Evolutionary conservation across 2,888 invertebrate genomes (phyloP).

Genomic region (Holacanthella duospinosa): DNA sequence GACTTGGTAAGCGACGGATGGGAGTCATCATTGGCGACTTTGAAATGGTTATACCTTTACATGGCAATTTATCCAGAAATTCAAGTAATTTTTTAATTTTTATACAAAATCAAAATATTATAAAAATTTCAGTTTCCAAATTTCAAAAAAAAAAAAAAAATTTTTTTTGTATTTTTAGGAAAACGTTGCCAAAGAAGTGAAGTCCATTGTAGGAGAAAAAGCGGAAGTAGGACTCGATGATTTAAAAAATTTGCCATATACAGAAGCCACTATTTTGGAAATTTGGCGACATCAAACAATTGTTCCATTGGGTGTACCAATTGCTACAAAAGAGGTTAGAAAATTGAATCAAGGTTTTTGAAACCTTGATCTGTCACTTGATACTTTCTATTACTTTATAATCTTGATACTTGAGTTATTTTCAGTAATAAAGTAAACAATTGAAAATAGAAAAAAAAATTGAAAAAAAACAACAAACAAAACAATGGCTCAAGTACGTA

Average conservation of each 20-base stretch:
- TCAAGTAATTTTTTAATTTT: conserved; percentile 46
- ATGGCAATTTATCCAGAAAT: conserved; percentile 58
- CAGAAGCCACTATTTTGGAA: conserved; percentile 67
- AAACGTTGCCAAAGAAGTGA: conserved; percentile 51
- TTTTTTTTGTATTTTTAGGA: conserved; percentile 44
- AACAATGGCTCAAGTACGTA: no score
- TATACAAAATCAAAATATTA: not conserved
- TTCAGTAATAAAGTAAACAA: not conserved
- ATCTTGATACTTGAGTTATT: conserved; percentile 1
- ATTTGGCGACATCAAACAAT: conserved; percentile 66
- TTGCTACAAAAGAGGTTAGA: conserved; percentile 54
- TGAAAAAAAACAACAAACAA: no score
- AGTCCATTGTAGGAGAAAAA: conserved; percentile 35
- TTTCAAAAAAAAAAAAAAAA: not conserved
- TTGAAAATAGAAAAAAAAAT: not conserved
- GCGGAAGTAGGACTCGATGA: conserved; percentile 47
- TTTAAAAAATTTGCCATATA: conserved; percentile 48
- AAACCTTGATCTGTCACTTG: not conserved
- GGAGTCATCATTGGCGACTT: conserved; percentile 67
- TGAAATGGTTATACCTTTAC: conserved; percentile 70
- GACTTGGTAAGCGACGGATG: conserved; percentile 78
- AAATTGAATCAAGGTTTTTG: not conserved
- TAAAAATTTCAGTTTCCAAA: not conserved
- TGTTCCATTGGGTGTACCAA: conserved; percentile 74
- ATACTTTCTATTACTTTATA: no score